Evolutionary conservation across 2,797 vertebrate species (phyloP), one percentile per base, ranked within the genome.

Genomic region (Characodon lateralis): DNA sequence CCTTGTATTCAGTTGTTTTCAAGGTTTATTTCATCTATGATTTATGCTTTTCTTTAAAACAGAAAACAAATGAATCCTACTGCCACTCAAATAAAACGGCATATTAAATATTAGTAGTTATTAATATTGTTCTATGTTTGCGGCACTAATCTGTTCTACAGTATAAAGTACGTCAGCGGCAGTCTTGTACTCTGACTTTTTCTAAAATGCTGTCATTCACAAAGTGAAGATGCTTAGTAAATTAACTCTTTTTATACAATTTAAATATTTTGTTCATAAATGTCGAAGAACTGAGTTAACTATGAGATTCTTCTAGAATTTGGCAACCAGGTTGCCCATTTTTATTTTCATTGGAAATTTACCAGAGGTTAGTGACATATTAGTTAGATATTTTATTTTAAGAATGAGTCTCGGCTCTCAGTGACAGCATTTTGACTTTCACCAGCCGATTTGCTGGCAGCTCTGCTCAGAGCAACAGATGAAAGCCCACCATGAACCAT

Each of bases 401-500:
- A 2, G 43, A 3, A 3, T 12, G 12, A 68, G 22, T 59, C 24
- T 46, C 58, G 24, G 5, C 48, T 65, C 72, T 71, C 77, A 73
- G 53, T 80, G 39, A 61, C 84, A 76, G 65, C 2, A 59, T 76
- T 16, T 10, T 18, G 28, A 68, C 16, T 63, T 73, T 74, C 59
- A 66, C 18, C 3, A 3, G 1, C 41, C 69, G 39, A 76, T 73
- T 53, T 66, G 28, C 46, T 26, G 74, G 39, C 77, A 71, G 59
- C 73, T 76, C 3, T 58, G 72, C 28, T 41, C 46, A 68, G 68
- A 39, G 73, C 71, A 61, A 74, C 71, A 74, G 28, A 83, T 63
- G 63, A 85, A 76, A 81, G 69, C 68, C 71, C 10, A 48, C 81
- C 73, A 71, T 2, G 5, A 83, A 72, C 66, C 74, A 72, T 78